Conservation (phyloP, 2,888 invertebrate species). For the Crematogaster levior region DNA sequence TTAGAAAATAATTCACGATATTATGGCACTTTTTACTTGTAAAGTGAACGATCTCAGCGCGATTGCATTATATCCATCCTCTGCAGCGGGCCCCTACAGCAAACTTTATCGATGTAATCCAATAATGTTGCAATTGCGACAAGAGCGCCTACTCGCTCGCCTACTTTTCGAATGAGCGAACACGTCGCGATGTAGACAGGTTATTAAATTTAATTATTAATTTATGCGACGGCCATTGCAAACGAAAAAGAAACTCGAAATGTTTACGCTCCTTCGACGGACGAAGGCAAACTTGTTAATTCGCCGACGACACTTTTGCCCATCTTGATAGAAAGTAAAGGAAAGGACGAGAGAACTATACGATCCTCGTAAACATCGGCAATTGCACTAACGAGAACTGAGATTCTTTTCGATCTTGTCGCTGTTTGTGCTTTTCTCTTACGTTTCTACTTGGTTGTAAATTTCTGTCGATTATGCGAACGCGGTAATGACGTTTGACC, state of each 20-base stretch:
- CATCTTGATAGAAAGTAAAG: not conserved
- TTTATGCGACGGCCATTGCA: not conserved
- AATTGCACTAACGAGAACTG: conserved; percentile 43
- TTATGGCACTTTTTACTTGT: not conserved
- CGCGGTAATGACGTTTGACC: not conserved
- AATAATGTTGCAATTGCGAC: not conserved
- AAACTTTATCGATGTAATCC: conserved; percentile 5
- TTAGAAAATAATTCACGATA: not conserved
- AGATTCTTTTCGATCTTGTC: not conserved
- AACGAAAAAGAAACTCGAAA: not conserved
- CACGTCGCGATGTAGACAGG: not conserved
- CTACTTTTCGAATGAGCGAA: not conserved
- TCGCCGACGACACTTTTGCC: not conserved
- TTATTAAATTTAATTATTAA: not conserved
- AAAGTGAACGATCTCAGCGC: not conserved
- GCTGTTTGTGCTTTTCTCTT: conserved; percentile 20
- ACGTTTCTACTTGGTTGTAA: conserved; percentile 9
- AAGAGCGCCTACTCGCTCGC: not conserved
- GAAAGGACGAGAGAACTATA: not conserved
- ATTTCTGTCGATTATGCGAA: conserved; percentile 22
- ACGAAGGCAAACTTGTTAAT: conserved; percentile 20
- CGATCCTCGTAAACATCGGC: not conserved
- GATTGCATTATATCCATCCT: not conserved
- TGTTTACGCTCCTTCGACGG: conserved; percentile 1
- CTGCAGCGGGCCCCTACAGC: too few species aligned